A percentile compares a stretch with the other conserved stretches of the same genome.
Conservation (phyloP, 2,888 invertebrate species). For the Drosophila suboccidentalis region DNA sequence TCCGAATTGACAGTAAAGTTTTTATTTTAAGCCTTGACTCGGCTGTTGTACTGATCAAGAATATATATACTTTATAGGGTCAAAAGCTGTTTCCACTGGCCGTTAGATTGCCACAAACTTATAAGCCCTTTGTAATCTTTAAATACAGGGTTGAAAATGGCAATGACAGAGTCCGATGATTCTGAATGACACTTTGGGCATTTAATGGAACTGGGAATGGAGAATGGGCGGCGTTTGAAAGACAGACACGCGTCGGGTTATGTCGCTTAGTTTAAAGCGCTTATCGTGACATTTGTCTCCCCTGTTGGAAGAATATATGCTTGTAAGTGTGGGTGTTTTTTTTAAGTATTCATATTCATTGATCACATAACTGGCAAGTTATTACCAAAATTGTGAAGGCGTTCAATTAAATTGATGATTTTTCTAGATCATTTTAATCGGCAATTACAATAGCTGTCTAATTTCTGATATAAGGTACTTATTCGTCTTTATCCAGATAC, state of each 20-base stretch:
- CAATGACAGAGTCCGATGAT: constrained; percentile 37
- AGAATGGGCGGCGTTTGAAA: constrained; percentile 47
- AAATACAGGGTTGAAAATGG: not conserved
- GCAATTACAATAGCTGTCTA: not conserved
- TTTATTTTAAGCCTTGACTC: no score
- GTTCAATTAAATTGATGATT: constrained; percentile 7
- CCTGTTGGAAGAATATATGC: not conserved
- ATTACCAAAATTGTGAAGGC: constrained; percentile 8
- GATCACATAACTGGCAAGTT: constrained; percentile 12
- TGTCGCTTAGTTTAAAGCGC: constrained; percentile 37
- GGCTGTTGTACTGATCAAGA: no score
- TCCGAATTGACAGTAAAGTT: no score
- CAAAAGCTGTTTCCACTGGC: no score
- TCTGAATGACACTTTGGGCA: constrained; percentile 8
- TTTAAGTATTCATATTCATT: not conserved
- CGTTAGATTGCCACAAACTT: no score
- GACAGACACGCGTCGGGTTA: constrained; percentile 54
- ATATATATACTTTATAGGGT: no score
- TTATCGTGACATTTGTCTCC: constrained; percentile 25
- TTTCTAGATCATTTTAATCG: not conserved
- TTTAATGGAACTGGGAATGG: constrained; percentile 48
- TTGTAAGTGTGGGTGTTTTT: constrained; percentile 20
- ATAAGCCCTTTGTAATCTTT: not conserved
- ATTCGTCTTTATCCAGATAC: not conserved
- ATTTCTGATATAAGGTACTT: not conserved